Evolutionary conservation across 2,888 invertebrate genomes (phyloP).

Genomic region (Cancer borealis): DNA sequence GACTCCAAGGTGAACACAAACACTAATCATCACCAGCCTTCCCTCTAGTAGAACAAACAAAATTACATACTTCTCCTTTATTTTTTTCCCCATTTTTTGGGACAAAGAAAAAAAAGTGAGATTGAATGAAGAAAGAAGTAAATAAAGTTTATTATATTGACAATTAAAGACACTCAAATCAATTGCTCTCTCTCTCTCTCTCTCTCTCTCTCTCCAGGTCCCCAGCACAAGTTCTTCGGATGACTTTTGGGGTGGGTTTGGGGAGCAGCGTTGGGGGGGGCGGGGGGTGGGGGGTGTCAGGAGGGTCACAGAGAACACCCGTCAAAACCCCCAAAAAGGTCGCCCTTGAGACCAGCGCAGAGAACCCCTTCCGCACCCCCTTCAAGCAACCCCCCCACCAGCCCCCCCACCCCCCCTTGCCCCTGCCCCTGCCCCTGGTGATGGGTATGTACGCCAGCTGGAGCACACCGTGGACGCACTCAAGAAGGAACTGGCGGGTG

Average conservation of each 20-base stretch:
- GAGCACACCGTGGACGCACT: not conserved
- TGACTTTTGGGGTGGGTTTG: conserved; percentile 67
- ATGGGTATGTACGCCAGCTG: not conserved
- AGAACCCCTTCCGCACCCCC: conserved; percentile 73
- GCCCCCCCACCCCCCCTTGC: not conserved
- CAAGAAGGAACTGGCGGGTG: not conserved
- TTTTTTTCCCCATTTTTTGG: not conserved
- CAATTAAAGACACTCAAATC: too few relatives aligned
- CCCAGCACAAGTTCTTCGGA: not conserved
- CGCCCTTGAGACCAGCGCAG: conserved; percentile 71
- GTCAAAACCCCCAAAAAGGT: conserved; percentile 65
- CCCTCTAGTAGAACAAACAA: too few relatives aligned
- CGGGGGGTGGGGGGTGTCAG: not conserved
- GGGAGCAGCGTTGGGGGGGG: not conserved
- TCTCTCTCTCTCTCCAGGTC: not conserved
- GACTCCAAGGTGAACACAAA: not conserved
- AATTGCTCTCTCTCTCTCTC: too few relatives aligned
- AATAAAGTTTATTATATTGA: too few relatives aligned
- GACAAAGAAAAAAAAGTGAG: not conserved
- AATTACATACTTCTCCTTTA: too few relatives aligned
- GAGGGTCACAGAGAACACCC: conserved; percentile 17
- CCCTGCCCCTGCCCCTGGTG: not conserved
- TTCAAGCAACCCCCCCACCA: not conserved
- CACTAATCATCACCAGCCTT: too few relatives aligned
- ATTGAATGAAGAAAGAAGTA: not conserved